These are phyloP conservation scores for Anguilla megastoma DNA, from an alignment of 2,797 vertebrate genomes.

Conservation along the genomic window DNA sequence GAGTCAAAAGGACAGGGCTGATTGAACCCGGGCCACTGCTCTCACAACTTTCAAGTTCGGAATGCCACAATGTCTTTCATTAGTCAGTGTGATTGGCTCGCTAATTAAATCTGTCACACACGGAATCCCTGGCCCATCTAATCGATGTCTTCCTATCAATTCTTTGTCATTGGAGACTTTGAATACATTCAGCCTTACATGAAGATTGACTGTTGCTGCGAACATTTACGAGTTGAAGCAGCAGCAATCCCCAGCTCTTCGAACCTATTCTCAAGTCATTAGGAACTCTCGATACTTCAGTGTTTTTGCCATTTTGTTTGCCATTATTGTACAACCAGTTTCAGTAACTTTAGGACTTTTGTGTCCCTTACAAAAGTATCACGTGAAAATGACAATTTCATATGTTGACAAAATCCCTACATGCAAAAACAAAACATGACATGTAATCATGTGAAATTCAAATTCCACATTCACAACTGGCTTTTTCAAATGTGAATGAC, in stretches of 20 bases:
- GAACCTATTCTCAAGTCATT: background rate
- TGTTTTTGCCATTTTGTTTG: background rate
- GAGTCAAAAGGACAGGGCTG: background rate
- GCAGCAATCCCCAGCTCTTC: background rate
- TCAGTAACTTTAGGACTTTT: background rate
- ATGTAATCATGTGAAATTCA: no score
- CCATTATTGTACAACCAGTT: background rate
- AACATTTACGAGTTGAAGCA: background rate
- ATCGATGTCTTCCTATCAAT: background rate
- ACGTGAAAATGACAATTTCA: no score
- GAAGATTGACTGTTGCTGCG: background rate
- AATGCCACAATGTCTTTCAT: background rate
- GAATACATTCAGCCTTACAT: background rate
- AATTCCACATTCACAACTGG: no score
- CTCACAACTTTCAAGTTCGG: background rate
- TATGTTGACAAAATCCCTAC: no score
- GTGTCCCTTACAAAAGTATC: no score
- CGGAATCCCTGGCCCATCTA: background rate
- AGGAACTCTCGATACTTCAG: background rate
- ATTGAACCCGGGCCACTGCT: background rate
- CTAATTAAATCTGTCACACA: background rate
- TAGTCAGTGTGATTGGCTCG: background rate
- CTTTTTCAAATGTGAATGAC: no score
- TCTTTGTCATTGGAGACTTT: background rate
- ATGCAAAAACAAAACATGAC: no score